Percentiles rank a stretch among this genome's conserved stretches.
These are phyloP conservation scores for Orthosia cruda DNA, from an alignment of 2,888 invertebrate species.

Conservation along the genomic window DNA sequence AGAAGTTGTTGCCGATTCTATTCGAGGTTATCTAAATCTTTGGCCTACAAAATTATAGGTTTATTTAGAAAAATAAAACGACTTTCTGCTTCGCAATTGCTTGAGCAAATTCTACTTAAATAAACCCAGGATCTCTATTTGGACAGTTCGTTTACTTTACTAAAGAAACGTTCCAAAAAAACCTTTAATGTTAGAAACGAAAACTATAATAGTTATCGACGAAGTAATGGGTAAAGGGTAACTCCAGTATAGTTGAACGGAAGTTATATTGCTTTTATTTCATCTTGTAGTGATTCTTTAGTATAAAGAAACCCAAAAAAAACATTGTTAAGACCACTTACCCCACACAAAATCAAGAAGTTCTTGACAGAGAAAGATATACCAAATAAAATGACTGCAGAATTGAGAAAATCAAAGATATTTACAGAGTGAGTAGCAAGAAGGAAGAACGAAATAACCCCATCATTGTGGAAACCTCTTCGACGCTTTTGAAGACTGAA, in stretches of 20 bases:
- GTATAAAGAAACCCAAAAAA: constrained; percentile 10
- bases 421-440: too few relatives aligned
- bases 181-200: not conserved
- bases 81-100: too few relatives aligned
- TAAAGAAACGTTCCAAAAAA: not conserved
- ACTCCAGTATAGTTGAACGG: constrained; percentile 1
- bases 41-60: not conserved
- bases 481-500: too few relatives aligned
- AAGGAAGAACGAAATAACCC: too few relatives aligned
- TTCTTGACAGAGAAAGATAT: constrained; percentile 16
- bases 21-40: not conserved
- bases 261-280: constrained; percentile 25
- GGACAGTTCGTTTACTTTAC: not conserved
- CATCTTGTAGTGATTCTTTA: not conserved
- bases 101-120: not conserved
- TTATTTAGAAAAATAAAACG: too few relatives aligned
- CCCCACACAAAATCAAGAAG: not conserved
- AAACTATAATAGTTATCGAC: not conserved
- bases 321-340: not conserved
- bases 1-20: not conserved
- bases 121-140: not conserved
- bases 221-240: too few relatives aligned
- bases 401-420: too few relatives aligned
- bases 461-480: too few relatives aligned
- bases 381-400: too few relatives aligned